Evolutionary conservation across 2,797 vertebrate species (phyloP).

Genomic region (Meda fulgida): DNA sequence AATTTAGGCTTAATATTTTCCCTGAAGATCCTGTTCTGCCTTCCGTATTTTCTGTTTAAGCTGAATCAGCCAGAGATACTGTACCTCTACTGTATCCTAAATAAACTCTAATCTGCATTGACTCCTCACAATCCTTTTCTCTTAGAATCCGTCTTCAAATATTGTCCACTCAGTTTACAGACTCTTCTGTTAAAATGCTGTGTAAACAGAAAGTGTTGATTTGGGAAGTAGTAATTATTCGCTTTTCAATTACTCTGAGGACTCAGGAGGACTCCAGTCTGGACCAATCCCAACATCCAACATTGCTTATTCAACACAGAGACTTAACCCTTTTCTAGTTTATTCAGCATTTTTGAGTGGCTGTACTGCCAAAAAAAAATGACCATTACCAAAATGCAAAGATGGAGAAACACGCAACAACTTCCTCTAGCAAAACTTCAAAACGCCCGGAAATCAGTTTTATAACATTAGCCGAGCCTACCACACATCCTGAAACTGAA

Average conservation of each 20-base stretch:
- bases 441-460: slow-evolving; percentile 45
- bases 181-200: slow-evolving; percentile 25
- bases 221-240: too few relatives aligned
- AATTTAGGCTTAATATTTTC: not conserved
- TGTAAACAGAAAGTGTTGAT: slow-evolving; percentile 38
- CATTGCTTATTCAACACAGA: slow-evolving; percentile 24
- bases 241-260: slow-evolving; percentile 47
- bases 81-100: not conserved
- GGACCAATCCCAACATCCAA: slow-evolving; percentile 17
- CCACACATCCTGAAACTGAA: slow-evolving; percentile 58
- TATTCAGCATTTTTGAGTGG: slow-evolving; percentile 40
- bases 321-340: slow-evolving; percentile 29
- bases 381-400: slow-evolving; percentile 42
- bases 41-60: not conserved
- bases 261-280: slow-evolving; percentile 4
- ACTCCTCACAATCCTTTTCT: not conserved
- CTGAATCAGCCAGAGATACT: not conserved
- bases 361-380: slow-evolving; percentile 15
- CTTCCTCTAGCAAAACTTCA: slow-evolving; percentile 16
- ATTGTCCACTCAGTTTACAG: not conserved
- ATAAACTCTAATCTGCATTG: slow-evolving; percentile 2
- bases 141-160: not conserved
- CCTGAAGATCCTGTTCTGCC: not conserved
- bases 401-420: slow-evolving; percentile 22
- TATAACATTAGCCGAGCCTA: slow-evolving; percentile 54